These are phyloP conservation scores for Cathartes aura DNA, from an alignment of 2,113 vertebrate genomes.

Conservation along the genomic window DNA sequence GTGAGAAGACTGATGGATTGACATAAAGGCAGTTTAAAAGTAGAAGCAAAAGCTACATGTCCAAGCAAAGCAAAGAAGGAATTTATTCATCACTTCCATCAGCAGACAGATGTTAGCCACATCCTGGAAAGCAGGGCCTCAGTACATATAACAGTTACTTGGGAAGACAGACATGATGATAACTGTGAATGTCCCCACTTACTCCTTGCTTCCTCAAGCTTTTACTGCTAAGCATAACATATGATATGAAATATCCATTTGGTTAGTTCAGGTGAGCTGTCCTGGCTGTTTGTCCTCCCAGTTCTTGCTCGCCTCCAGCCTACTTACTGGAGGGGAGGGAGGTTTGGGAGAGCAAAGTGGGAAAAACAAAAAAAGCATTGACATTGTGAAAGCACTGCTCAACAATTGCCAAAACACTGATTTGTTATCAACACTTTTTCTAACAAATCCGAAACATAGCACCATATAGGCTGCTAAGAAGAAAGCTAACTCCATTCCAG, in stretches of 20 bases:
- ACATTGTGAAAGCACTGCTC: background rate
- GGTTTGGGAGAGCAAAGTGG: rapidly evolving
- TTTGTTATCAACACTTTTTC: background rate
- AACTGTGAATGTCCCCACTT: background rate
- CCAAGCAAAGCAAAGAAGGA: background rate
- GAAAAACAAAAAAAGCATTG: background rate
- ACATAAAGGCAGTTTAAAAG: background rate
- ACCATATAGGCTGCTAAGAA: background rate
- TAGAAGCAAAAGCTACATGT: background rate
- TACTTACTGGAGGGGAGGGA: background rate
- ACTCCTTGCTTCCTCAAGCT: background rate
- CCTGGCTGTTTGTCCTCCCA: background rate
- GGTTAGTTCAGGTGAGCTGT: background rate
- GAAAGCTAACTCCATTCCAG: background rate
- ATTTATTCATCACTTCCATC: background rate
- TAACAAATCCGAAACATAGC: background rate
- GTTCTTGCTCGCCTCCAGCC: background rate
- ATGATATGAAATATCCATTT: background rate
- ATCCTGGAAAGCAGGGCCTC: background rate
- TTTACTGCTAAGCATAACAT: background rate
- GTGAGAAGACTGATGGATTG: background rate
- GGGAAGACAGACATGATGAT: background rate
- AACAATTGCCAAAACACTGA: background rate
- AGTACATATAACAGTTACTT: background rate
- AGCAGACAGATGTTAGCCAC: background rate